Evolutionary conservation across 2,888 invertebrate species (phyloP).

Genomic region (Theretra japonica): DNA sequence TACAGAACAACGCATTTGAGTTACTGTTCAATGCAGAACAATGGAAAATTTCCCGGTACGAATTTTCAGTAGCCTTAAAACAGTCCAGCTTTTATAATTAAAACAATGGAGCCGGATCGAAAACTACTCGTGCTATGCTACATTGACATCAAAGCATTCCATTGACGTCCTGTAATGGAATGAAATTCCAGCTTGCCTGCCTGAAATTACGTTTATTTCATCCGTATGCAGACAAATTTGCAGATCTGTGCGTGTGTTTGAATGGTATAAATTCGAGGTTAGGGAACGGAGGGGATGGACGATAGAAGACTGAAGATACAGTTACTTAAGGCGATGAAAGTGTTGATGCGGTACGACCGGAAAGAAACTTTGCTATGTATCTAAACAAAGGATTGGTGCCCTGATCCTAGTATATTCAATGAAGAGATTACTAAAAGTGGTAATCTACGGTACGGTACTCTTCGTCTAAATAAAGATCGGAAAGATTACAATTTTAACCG

Average conservation of each 20-base stretch:
- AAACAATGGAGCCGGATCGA: constrained; percentile 7
- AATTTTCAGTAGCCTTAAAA: constrained; percentile 5
- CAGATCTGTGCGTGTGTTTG: neutral
- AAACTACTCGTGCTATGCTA: constrained; percentile 1
- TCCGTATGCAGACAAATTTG: neutral
- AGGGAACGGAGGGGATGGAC: too few relatives aligned
- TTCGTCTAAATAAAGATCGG: too few relatives aligned
- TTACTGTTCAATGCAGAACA: neutral
- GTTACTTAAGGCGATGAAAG: too few relatives aligned
- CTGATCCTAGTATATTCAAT: too few relatives aligned
- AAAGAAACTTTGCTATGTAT: too few relatives aligned
- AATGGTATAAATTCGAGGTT: too few relatives aligned
- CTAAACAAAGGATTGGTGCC: too few relatives aligned
- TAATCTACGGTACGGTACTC: too few relatives aligned
- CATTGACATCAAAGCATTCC: constrained; percentile 13
- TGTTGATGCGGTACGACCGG: too few relatives aligned
- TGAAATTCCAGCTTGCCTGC: constrained; percentile 15
- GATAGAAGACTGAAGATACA: too few relatives aligned
- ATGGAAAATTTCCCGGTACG: neutral
- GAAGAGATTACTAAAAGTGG: too few relatives aligned
- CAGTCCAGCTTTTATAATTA: constrained; percentile 5
- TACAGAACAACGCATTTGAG: neutral
- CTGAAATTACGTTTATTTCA: neutral
- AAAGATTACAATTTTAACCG: too few relatives aligned
- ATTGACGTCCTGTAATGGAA: constrained; percentile 8